A percentile compares a stretch with the other conserved stretches of the same genome.
These are phyloP conservation scores for Synergus itoensis DNA, from an alignment of 2,888 invertebrate genomes.

Conservation along the genomic window DNA sequence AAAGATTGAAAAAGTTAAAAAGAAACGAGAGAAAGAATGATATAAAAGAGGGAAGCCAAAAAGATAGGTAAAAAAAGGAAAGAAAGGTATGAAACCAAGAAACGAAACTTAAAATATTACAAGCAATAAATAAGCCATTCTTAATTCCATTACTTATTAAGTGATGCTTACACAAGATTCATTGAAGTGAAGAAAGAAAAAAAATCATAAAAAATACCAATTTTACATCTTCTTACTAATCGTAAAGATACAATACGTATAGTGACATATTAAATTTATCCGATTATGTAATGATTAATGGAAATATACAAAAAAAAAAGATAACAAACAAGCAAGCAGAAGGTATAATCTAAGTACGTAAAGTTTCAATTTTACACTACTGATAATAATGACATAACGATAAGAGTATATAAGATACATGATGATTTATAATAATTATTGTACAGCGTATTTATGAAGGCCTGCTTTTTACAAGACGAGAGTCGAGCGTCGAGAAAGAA, in stretches of 20 bases:
- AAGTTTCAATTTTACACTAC: constrained; percentile 78
- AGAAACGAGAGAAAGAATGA: neutral
- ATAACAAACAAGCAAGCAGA: constrained; percentile 65
- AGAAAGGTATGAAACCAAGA: neutral
- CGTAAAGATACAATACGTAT: constrained; percentile 76
- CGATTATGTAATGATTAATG: constrained; percentile 73
- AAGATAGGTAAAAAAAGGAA: neutral
- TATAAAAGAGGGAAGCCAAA: neutral
- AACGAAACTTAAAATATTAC: constrained; percentile 74
- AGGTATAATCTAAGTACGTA: constrained; percentile 74
- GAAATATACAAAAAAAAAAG: constrained; percentile 59
- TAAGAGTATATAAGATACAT: constrained; percentile 75
- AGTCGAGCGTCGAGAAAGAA: constrained; percentile 65
- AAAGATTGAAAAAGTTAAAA: neutral
- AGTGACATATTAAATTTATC: constrained; percentile 74
- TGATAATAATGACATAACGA: constrained; percentile 77
- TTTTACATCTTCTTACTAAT: constrained; percentile 78
- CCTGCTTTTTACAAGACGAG: constrained; percentile 72
- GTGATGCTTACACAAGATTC: constrained; percentile 75
- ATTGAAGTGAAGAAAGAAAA: constrained; percentile 71
- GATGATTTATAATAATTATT: constrained; percentile 77
- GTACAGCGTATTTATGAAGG: constrained; percentile 78
- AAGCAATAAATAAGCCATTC: constrained; percentile 77
- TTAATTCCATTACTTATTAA: constrained; percentile 76
- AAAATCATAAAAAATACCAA: constrained; percentile 69